These are phyloP conservation scores for Lytechinus pictus DNA, from an alignment of 35 echinoderm and acorn worm species.

Conservation along the genomic window DNA sequence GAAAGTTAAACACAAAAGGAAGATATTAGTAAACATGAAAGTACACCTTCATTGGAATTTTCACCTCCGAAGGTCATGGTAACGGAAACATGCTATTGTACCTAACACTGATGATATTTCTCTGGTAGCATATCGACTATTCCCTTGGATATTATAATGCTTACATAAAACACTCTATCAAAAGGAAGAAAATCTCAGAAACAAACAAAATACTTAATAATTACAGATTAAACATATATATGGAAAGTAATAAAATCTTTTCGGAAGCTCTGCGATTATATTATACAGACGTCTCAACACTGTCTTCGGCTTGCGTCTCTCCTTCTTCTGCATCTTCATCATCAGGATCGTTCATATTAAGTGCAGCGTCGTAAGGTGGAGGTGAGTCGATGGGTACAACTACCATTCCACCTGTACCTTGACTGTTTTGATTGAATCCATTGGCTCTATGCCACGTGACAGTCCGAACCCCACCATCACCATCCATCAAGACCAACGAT, in stretches of 20 bases:
- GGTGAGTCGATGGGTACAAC: constrained; percentile 56
- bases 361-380: constrained; percentile 63
- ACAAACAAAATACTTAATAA: neutral
- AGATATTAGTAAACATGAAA: neutral
- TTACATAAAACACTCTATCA: neutral
- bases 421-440: constrained; percentile 17
- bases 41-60: neutral
- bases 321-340: neutral
- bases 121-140: neutral
- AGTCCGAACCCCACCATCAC: constrained; percentile 53
- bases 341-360: constrained; percentile 58
- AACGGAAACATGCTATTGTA: neutral
- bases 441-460: constrained; percentile 52
- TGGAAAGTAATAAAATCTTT: neutral
- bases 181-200: neutral
- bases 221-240: neutral
- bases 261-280: constrained; percentile 41
- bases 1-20: neutral
- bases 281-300: constrained; percentile 34
- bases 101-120: neutral
- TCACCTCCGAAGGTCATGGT: neutral
- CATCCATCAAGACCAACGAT: constrained; percentile 60
- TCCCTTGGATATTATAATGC: neutral
- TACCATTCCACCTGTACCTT: neutral
- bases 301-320: neutral